Evolutionary conservation across 1,140 invertebrate species (phyloP), one percentile per base, ranked within the genome.

Genomic region (Psilanteris sp.): DNA sequence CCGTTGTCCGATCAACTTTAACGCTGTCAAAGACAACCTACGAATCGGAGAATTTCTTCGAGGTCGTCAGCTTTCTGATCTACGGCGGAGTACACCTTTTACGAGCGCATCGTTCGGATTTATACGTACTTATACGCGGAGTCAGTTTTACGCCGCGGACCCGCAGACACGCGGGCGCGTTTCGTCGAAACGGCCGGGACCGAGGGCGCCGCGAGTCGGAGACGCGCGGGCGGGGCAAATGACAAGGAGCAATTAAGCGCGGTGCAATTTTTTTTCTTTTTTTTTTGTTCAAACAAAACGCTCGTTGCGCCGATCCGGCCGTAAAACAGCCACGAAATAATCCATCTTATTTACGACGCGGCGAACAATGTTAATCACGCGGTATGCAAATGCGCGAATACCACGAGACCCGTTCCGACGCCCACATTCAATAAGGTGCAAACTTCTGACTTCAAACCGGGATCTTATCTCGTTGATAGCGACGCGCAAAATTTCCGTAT

Each of bases 81-180:
- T 57, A 71, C 46, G 44, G 66, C 61, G 41, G 52, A 61, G 55
- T 70, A 70, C n/a, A n/a, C 66, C 64, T 79, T 77, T 79, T 79
- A 79, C 55, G 73, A 79, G 41, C 62, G 24, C 68, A 70, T 79
- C 73, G 73, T 55, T 57, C 57, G 68, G 64, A 77, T 77, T 79
- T 79, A 79, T 77, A 73, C 11, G 44, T 66, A 77, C 67, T 79
- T 73, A 70, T 44, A 32, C 46, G 52, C 57, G 37, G 55, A 71
- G 72, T 72, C 67, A 71, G 62, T 72, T 48, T 59, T 57, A 50
- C 43, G 32, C 32, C 59, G 18, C 22, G 2, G 22, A 39, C 10
- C 44, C n/a, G n/a, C n/a, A n/a, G n/a, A n/a, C n/a, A n/a, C n/a
- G n/a, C n/a, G n/a, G n/a, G n/a, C n/a, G n/a, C n/a, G n/a, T n/a